A percentile compares a stretch with the other conserved stretches of the same genome.
These are phyloP conservation scores for Myathropa florea DNA, from an alignment of 2,888 invertebrate species.

Conservation along the genomic window DNA sequence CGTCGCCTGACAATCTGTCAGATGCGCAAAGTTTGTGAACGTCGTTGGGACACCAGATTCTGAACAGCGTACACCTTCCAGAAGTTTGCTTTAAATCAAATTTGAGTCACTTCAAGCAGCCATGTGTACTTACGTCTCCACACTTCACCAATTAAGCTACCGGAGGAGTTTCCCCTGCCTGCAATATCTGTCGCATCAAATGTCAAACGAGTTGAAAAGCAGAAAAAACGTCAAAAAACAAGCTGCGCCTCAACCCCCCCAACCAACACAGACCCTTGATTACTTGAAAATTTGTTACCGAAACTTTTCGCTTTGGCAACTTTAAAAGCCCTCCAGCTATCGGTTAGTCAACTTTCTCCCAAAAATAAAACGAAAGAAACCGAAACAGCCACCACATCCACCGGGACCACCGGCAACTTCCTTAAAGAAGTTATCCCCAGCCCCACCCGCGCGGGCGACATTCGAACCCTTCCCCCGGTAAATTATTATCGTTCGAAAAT, in stretches of 20 bases:
- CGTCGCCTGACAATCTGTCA: too few relatives aligned
- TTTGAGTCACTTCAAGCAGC: too few relatives aligned
- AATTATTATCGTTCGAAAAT: background rate
- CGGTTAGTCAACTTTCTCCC: background rate
- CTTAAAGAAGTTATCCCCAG: background rate
- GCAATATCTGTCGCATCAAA: background rate
- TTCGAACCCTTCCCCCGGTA: background rate
- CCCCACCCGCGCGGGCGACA: background rate
- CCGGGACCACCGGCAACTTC: background rate
- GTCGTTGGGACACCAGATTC: too few relatives aligned
- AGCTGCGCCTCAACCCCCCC: background rate
- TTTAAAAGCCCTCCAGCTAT: background rate
- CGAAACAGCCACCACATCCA: background rate
- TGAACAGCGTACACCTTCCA: too few relatives aligned
- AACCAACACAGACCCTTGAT: background rate
- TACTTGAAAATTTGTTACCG: background rate
- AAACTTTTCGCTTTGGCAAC: background rate
- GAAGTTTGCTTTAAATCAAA: too few relatives aligned
- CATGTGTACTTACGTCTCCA: too few relatives aligned
- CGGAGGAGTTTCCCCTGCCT: too few relatives aligned
- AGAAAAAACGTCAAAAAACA: too few relatives aligned
- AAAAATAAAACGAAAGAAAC: too few relatives aligned
- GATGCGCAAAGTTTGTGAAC: too few relatives aligned
- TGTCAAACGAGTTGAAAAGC: background rate
- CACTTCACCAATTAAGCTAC: too few relatives aligned